Percentiles rank a stretch among this genome's conserved stretches.
phyloP scores from a whole-genome alignment of 2,888 invertebrate species.

The Cheilosia grossa region DNA sequence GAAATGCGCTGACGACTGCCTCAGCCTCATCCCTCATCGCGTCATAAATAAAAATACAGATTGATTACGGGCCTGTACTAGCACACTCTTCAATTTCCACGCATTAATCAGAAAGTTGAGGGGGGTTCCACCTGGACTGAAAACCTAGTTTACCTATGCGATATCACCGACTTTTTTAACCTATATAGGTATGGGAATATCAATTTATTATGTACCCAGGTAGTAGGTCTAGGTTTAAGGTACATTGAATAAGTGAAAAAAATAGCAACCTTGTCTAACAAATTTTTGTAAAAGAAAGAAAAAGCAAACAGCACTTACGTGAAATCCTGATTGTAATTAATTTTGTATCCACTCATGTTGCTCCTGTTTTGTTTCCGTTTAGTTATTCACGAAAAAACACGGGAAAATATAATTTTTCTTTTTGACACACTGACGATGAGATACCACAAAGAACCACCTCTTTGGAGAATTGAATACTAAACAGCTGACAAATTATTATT shows the following conservation, averaged over 20 bases:
- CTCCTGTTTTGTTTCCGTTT: constrained; percentile 25
- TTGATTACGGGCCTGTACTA: too few species aligned
- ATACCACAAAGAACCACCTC: constrained; percentile 36
- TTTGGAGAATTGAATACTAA: constrained; percentile 23
- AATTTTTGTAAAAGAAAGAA: background rate
- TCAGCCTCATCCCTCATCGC: too few species aligned
- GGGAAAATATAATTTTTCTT: constrained; percentile 8
- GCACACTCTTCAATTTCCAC: too few species aligned
- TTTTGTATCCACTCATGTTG: constrained; percentile 79
- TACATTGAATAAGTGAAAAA: background rate
- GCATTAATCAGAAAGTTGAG: too few species aligned
- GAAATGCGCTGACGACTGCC: too few species aligned
- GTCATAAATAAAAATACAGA: too few species aligned
- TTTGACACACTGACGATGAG: constrained; percentile 1
- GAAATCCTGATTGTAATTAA: constrained; percentile 80
- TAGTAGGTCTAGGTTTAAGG: background rate
- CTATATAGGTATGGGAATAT: background rate
- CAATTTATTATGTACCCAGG: too few species aligned
- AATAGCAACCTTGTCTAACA: background rate
- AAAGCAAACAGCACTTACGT: constrained; percentile 77
- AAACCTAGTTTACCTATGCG: too few species aligned
- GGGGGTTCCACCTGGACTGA: too few species aligned
- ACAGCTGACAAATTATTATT: constrained; percentile 49
- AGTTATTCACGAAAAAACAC: constrained; percentile 29
- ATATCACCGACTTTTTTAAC: too few species aligned